Base-by-base conservation (phyloP, 2,888 invertebrate genomes). In the Beris chalybata region DNA sequence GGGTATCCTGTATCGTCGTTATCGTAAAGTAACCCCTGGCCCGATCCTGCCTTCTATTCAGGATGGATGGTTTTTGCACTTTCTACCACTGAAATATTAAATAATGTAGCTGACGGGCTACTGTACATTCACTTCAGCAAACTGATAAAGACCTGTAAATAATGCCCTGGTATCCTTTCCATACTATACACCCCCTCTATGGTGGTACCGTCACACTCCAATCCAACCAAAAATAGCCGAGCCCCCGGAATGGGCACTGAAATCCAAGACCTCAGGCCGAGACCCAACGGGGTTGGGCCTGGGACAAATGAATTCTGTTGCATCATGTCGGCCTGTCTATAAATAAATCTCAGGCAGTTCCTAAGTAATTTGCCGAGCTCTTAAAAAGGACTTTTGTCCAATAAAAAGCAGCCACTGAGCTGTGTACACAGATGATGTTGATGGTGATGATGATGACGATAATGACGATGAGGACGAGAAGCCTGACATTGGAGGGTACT, bases 401-500 rank as follows among this genome's bases (percentile, higher is more conserved):
- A 61, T 52, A 50, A 52, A 61, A 64, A 64, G 38, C 54, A 45
- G 31, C 54, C 54, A 54, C 54, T 45, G 64, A 45, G 15, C 54
- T 54, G 64, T 64, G 54, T 54, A 54, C 64, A 64, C 54, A 64
- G 54, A 54, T 64, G 64, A 64, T 54, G 54, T 54, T 64, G 54
- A 64, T 64, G 64, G 30, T 64, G 54, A 54, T 64, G 64, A 31
- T 64, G 53, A 64, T 64, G 64, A 64, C 30, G 64, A 54, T n/a
- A 47, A 58, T 30, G 57, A 58, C 47, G 31, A 15, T 15, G 15
- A 52, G 32, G 15, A 61, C 50, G 38, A 61, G 50, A 9, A 43
- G n/a, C 52, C 38, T 48, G 52, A 61, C 61, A 61, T 61, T 61
- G 38, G 22, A 61, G 43, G 22, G 38, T 52, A 32, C 52, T 22